Conservation (phyloP, 2,888 invertebrate genomes). For the Heliconius erato region DNA sequence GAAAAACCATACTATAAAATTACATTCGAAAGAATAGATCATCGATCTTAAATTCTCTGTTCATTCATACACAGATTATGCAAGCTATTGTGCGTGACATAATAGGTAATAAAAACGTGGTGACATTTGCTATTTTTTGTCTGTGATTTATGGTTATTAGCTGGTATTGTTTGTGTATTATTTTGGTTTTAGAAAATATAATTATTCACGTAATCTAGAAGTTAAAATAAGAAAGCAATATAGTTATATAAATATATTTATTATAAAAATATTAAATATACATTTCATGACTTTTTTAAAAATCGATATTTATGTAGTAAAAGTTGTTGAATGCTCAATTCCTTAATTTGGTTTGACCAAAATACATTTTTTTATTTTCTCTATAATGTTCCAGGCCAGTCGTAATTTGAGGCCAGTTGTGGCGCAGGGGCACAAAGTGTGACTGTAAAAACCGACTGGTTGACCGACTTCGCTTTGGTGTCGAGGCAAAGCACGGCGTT, state of each 20-base stretch:
- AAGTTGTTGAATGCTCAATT: neutral
- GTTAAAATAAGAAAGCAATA: no score
- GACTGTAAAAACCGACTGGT: no score
- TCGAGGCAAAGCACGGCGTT: no score
- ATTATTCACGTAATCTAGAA: neutral
- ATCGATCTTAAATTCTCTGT: conserved; percentile 45
- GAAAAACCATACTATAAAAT: conserved; percentile 9
- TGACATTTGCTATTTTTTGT: conserved; percentile 45
- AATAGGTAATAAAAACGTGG: conserved; percentile 49
- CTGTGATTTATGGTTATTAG: conserved; percentile 46
- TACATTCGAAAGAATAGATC: conserved; percentile 14
- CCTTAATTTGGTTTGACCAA: neutral
- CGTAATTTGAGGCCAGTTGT: no score
- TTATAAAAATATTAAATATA: no score
- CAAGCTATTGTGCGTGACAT: conserved; percentile 53
- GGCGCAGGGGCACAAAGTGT: no score
- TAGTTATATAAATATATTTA: no score
- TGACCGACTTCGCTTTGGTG: no score
- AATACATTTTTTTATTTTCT: neutral
- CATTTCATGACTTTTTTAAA: no score
- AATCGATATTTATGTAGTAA: no score
- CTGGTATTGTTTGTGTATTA: conserved; percentile 14
- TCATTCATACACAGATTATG: conserved; percentile 50
- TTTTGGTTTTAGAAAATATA: neutral
- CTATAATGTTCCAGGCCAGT: no score